Evolutionary conservation across 2,888 invertebrate genomes (phyloP).

Genomic region (Cabera pusaria): DNA sequence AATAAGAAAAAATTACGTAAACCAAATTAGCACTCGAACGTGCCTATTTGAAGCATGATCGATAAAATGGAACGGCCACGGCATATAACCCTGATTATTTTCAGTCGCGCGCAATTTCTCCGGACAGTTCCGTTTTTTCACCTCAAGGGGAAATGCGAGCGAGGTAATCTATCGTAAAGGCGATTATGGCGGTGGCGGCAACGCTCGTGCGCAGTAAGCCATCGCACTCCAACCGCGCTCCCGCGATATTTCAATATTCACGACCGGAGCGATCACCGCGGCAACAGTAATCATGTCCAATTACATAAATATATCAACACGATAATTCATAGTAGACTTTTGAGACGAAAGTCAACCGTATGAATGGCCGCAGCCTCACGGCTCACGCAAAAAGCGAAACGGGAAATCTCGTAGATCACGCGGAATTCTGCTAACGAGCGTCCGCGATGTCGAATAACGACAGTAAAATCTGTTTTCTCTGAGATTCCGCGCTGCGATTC

Average conservation of each 20-base stretch:
- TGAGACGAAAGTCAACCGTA: slow-evolving; percentile 63
- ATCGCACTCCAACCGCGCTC: slow-evolving; percentile 55
- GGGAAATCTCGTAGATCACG: slow-evolving; percentile 44
- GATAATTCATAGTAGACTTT: slow-evolving; percentile 68
- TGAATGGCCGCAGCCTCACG: slow-evolving; percentile 39
- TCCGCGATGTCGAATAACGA: slow-evolving; percentile 48
- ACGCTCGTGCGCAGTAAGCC: slow-evolving; percentile 57
- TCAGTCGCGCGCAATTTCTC: slow-evolving; percentile 70
- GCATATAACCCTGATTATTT: slow-evolving; percentile 64
- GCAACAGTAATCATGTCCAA: slow-evolving; percentile 39
- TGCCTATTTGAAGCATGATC: slow-evolving; percentile 22
- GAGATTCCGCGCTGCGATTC: slow-evolving; percentile 51
- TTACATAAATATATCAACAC: slow-evolving; percentile 6
- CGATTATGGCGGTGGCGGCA: slow-evolving; percentile 51
- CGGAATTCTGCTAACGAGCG: slow-evolving; percentile 58
- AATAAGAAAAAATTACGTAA: too few relatives aligned
- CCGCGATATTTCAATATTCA: slow-evolving; percentile 41
- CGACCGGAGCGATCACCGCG: slow-evolving; percentile 27
- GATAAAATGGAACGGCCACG: slow-evolving; percentile 43
- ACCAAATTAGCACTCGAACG: slow-evolving; percentile 12
- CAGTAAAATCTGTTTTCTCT: slow-evolving; percentile 62
- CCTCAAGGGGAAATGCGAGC: slow-evolving; percentile 71
- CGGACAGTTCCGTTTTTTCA: slow-evolving; percentile 71
- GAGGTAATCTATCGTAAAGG: slow-evolving; percentile 67
- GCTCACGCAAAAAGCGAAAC: slow-evolving; percentile 31